Evolutionary conservation across 2,888 invertebrate genomes (phyloP), one percentile per base, ranked within the genome.

Genomic region (Orthosia gracilis): DNA sequence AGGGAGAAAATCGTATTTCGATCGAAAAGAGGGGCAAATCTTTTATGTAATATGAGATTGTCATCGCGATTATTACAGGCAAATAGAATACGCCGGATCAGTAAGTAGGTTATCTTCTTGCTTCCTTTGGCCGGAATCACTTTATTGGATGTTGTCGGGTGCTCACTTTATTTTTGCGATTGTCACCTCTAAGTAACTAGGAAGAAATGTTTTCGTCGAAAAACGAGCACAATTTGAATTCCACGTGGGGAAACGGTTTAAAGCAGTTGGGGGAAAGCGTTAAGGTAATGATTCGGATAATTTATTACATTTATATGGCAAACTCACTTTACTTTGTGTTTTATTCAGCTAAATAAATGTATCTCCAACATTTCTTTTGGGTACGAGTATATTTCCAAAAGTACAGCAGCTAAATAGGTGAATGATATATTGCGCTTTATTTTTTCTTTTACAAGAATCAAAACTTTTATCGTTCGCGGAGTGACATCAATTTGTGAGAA

Each of bases 41-140:
- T 96, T 96, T 96, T 96, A 96, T 96, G 96, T 95, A 96, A 96
- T 96, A 96, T 96, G 94, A 96, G 96, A 96, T 96, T 96, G 96
- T 96, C 96, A 96, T 96, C 95, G 96, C 95, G 96, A 96, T 96
- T 96, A 96, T 96, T 96, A 96, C 95, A 96, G 95, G 95, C 95
- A 96, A 96, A 96, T 96, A 96, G 96, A 96, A 96, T 96, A 96
- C 95, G 94, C 92, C 93, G 94, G 95, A 95, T 95, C 96, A 93
- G 94, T 96, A 96, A 96, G 94, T 95, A 94, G 96, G 96, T 96
- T 96, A 96, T 96, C 95, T 93, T 89, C 94, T 92, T 93, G 94
- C 95, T 95, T 96, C 96, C 94, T 94, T 94, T 94, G 93, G 92
- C 91, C 90, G 92, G 91, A 94, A 95, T 94, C 92, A 93, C 92